Evolutionary conservation across 2,113 vertebrate species (phyloP), one percentile per base, ranked within the genome.

Genomic region (Lipophrys pholis): DNA sequence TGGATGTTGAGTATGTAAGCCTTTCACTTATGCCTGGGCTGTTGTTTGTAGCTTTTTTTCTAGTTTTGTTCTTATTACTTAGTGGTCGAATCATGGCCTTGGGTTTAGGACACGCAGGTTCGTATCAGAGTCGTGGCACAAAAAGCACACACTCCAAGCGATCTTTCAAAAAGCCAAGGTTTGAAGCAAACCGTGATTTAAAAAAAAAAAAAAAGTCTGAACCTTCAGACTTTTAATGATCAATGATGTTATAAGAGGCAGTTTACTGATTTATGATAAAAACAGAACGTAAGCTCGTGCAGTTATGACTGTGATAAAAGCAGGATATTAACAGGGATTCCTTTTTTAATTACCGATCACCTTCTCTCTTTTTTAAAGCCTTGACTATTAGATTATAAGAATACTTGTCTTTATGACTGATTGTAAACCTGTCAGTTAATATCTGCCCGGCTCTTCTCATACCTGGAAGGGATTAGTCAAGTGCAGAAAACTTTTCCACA

Each of bases 401-500:
- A 53, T 56, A 73, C 35, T 70, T 74, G 21, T 45, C 16, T 81
- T 83, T 62, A 67, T 71, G 79, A 17, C 45, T 54, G 0, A 2
- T 40, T 55, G 40, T 70, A 65, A 81, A 81, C 49, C 49, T 68
- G 72, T 62, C 78, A 38, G 0, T 59, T 55, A 21, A 43, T 49
- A n/a, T 68, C 45, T 42, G 43, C 15, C 38, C 14, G 46, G 52
- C 11, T 49, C 11, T 52, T 70, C 14, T 75, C 14, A 15, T 73
- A 74, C 71, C 73, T 62, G 53, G 45, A 60, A 63, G 65, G 11
- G 12, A 54, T 53, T 17, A 45, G 59, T 73, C 58, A 70, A 69
- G 69, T 82, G 57, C 64, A 65, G 57, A 70, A 76, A 80, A 55
- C 40, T 14, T 52, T 46, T 63, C 36, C 39, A 66, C 49, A 63